Conservation (phyloP, 2,888 invertebrate genomes). For the Mamestra brassicae region DNA sequence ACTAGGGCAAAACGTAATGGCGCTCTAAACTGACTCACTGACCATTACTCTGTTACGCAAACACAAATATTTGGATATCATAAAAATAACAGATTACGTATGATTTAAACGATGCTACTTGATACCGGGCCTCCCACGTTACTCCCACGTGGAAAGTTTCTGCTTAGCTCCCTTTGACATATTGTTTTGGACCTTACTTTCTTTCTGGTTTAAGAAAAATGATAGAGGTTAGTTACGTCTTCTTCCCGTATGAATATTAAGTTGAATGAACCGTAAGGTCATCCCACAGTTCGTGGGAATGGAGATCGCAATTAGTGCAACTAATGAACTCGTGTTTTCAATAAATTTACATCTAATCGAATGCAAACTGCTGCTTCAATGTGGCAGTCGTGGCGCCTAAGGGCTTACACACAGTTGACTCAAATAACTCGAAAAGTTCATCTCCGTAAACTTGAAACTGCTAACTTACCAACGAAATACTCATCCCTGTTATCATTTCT, state of each 20-base stretch:
- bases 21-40: constrained; percentile 71
- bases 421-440: not conserved
- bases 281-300: constrained; percentile 56
- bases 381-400: constrained; percentile 45
- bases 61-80: constrained; percentile 68
- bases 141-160: constrained; percentile 63
- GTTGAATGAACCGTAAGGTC: constrained; percentile 48
- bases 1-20: constrained; percentile 75
- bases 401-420: constrained; percentile 36
- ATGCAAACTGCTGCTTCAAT: constrained; percentile 48
- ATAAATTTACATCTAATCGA: constrained; percentile 60
- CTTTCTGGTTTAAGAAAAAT: constrained; percentile 58
- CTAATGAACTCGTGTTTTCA: constrained; percentile 62
- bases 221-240: constrained; percentile 37
- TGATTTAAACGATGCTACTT: constrained; percentile 68
- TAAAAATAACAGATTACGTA: constrained; percentile 62
- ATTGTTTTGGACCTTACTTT: constrained; percentile 59
- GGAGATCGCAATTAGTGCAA: constrained; percentile 60
- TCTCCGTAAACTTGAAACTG: not conserved
- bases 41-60: constrained; percentile 72
- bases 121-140: constrained; percentile 62
- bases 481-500: constrained; percentile 10
- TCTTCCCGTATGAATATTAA: constrained; percentile 49
- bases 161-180: constrained; percentile 63
- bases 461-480: constrained; percentile 2